A percentile compares a stretch with the other conserved stretches of the same genome.
phyloP scores from a whole-genome alignment of 2,888 invertebrate species.

The Ormyrus pomaceus region DNA sequence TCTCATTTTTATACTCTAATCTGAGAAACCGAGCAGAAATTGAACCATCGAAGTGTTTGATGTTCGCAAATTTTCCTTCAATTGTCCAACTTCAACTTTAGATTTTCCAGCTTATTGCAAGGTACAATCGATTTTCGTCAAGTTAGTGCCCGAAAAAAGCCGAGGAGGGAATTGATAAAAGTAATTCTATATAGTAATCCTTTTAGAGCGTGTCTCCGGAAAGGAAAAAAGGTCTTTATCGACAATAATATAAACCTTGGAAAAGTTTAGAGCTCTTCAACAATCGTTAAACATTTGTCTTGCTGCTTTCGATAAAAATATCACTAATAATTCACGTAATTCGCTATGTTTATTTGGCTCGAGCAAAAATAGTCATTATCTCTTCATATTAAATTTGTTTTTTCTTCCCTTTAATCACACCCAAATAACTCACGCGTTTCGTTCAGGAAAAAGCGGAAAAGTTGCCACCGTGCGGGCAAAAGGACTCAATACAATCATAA shows the following conservation, averaged over 20 bases:
- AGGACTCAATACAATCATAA: slow-evolving; percentile 46
- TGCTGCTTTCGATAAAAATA: slow-evolving; percentile 45
- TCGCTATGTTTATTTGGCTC: slow-evolving; percentile 53
- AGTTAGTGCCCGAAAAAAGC: slow-evolving; percentile 31
- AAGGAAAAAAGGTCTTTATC: slow-evolving; percentile 13
- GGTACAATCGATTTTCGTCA: slow-evolving; percentile 21
- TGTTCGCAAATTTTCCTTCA: background rate
- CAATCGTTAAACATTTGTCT: slow-evolving; percentile 49
- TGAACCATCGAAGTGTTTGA: background rate
- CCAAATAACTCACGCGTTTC: slow-evolving; percentile 25
- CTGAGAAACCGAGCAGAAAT: slow-evolving; percentile 1
- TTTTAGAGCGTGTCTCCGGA: slow-evolving; percentile 36
- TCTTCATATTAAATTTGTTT: slow-evolving; percentile 38
- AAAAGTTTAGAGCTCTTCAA: slow-evolving; percentile 41
- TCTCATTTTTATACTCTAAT: background rate
- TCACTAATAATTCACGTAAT: slow-evolving; percentile 53
- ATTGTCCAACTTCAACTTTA: background rate
- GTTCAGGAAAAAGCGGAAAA: slow-evolving; percentile 44
- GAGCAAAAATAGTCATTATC: slow-evolving; percentile 55
- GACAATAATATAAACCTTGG: slow-evolving; percentile 1
- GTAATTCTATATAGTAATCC: slow-evolving; percentile 35
- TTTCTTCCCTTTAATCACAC: slow-evolving; percentile 11
- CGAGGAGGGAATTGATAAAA: slow-evolving; percentile 46
- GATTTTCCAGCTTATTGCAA: background rate
- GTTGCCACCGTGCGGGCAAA: slow-evolving; percentile 9